Evolutionary conservation across 1,140 invertebrate species (phyloP), one percentile per base, ranked within the genome.

Genomic region (Elymnias hypermnestra): DNA sequence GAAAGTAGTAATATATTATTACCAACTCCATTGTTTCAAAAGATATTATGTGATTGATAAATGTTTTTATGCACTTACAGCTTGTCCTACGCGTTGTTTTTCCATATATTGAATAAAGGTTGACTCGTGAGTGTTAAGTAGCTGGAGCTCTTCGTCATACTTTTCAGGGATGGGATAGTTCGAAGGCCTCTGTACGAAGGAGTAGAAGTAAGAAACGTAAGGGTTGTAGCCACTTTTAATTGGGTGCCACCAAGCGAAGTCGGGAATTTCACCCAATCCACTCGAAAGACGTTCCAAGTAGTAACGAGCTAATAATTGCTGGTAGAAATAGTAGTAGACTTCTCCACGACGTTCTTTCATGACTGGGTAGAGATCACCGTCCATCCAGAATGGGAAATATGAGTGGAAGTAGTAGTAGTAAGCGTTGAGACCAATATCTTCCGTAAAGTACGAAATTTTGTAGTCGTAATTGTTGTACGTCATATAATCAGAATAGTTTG

Each of bases 341-440:
- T 92, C 89, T 29, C 91, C 90, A 36, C 90, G 88, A 49, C 88
- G 82, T 26, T 89, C 82, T 7, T 88, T 83, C 48, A 63, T 53
- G 14, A 33, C 41, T 1, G 87, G 71, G 8, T 86, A 72, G 36
- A 87, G 69, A 10, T 87, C 83, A 26, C 86, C 85, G 21, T 84
- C 86, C 57, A 91, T 61, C 89, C 89, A 92, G 87, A 90, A 90
- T 37, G 92, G 91, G 72, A 90, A 90, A 14, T 88, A 78, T 36
- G 88, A 70, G 53, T 92, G 90, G 85, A 90, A 88, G 73, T 92
- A 90, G 76, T 89, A 92, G 83, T 94, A 92, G 73, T 87, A 92
- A 4, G 89, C 67, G 75, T 94, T 94, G 36, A 92, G 75, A 28
- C 89, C 89, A 47, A 91, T 81, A 63, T 93, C 93, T 59, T 94